Evolutionary conservation across 2,797 vertebrate species (phyloP).

Genomic region (Nothura maculosa): DNA sequence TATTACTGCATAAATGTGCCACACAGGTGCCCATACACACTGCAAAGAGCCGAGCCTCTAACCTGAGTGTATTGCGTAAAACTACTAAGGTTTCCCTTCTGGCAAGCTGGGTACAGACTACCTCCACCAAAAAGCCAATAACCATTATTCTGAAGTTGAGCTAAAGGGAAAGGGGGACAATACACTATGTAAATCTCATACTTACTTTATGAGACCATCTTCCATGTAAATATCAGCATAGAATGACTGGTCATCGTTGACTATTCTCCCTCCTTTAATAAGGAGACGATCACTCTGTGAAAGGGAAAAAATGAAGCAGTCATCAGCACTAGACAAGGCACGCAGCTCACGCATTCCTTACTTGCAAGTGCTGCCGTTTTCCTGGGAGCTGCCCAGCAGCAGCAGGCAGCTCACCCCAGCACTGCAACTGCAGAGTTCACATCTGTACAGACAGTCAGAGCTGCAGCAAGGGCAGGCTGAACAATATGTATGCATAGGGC

Average conservation of each 20-base stretch:
- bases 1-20: neutral
- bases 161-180: neutral
- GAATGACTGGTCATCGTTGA: conserved; percentile 98
- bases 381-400: neutral
- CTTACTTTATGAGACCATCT: conserved; percentile 96
- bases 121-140: neutral
- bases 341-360: accelerated
- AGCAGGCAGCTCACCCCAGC: neutral
- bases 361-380: too few relatives aligned
- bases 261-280: conserved; percentile 96
- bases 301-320: conserved; percentile 34
- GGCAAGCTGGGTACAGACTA: neutral
- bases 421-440: accelerated
- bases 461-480: neutral
- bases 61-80: neutral
- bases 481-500: neutral
- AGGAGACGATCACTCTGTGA: conserved; percentile 95
- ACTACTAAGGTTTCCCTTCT: neutral
- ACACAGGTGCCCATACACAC: neutral
- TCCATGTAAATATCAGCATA: conserved; percentile 98
- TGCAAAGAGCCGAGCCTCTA: neutral
- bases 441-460: neutral
- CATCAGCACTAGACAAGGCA: neutral
- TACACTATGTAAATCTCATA: neutral
- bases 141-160: neutral